Base-by-base conservation (phyloP, 2,113 vertebrate species). In the Chloebia gouldiae region DNA sequence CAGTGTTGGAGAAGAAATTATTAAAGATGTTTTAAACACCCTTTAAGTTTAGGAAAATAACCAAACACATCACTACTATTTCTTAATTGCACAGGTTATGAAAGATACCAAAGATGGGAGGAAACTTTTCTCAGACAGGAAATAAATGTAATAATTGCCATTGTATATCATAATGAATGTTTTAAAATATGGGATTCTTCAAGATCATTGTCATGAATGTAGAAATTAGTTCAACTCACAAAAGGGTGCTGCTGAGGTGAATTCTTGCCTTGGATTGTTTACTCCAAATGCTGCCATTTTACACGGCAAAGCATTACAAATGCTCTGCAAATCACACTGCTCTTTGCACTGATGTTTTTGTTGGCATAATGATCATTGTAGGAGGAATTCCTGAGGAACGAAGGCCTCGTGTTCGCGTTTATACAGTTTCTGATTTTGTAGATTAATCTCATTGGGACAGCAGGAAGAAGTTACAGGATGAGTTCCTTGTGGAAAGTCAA, bases 21-120 rank as follows among this genome's bases (percentile, higher is more conserved):
- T 14, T 39, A 51, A 57, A 66, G 17, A 25, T 24, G 3, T 18
- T 61, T 14, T 66, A 94, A 94, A 81, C 71, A 73, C 22, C 22
- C 39, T 91, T 84, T 76, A 63, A 50, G 54, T 59, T 76, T 77
- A 50, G 30, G 21, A 0, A 18, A 19, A 18, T 24, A 95, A 83
- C 1, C 4, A 51, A 85, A 28, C 3, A 1, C 0, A 0, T 27
- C 39, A 77, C 10, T 85, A 66, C 0, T 15, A 18, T 44, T 40
- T 61, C 70, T 57, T 60, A 66, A 65, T 95, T 91, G 35, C 72
- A 66, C 17, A 72, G 25, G 64, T 1, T 12, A 22, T 90, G 24
- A 83, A 57, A 73, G 14, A 31, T 19, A 50, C 23, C 24, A 88
- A 72, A 79, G 47, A 76, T 11, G 11, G 39, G 49, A 88, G 22